phyloP scores from a whole-genome alignment of 2,113 vertebrate species.

The Oreocharis arfaki region DNA sequence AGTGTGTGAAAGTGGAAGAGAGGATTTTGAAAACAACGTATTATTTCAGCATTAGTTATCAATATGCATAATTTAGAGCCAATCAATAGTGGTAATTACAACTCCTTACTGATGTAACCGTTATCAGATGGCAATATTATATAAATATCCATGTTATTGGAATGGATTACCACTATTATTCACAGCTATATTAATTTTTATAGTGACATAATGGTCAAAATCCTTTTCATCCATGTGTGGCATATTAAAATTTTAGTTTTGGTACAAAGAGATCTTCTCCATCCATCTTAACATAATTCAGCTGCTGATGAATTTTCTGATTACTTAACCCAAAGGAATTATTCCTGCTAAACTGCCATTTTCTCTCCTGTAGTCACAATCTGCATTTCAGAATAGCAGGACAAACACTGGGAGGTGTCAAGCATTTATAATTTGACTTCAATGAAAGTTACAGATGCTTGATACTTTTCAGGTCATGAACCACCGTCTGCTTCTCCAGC shows the following conservation, averaged over 20 bases:
- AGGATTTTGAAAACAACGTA: neutral
- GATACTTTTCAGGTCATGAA: constrained; percentile 6
- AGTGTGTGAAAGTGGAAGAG: neutral
- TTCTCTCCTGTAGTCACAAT: neutral
- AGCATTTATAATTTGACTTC: constrained; percentile 1
- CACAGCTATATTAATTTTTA: neutral
- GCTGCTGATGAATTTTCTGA: neutral
- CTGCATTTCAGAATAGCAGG: neutral
- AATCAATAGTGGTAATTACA: neutral
- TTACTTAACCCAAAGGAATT: neutral
- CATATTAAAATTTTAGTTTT: neutral
- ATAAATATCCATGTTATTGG: neutral
- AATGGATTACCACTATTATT: neutral
- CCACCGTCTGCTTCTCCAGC: neutral
- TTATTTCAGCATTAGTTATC: neutral
- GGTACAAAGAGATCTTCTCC: neutral
- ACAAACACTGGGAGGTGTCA: neutral
- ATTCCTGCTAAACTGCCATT: neutral
- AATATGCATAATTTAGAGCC: neutral
- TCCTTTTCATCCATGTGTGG: neutral
- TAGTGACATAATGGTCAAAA: neutral
- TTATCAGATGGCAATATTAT: neutral
- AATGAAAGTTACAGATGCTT: neutral
- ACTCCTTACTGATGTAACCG: neutral
- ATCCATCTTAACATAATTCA: neutral